A percentile compares a stretch with the other conserved stretches of the same genome.
Conservation (phyloP, 2,113 vertebrate genomes). For the Zingel zingel region DNA sequence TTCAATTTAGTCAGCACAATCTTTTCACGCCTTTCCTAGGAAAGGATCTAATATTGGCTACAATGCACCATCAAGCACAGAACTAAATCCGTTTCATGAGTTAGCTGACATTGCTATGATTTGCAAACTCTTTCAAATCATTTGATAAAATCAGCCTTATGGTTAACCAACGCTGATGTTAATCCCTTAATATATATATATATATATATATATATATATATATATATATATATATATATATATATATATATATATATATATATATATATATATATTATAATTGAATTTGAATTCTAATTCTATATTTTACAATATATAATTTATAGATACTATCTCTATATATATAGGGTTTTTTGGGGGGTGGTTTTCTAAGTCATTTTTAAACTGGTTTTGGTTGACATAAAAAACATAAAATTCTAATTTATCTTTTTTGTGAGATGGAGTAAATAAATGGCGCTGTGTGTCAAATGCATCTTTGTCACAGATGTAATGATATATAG, state of each 20-base stretch:
- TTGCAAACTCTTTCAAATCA: too few relatives aligned
- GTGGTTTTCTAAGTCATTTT: too few relatives aligned
- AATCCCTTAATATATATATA: neutral
- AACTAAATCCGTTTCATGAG: neutral
- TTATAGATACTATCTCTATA: too few relatives aligned
- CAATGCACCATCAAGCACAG: neutral
- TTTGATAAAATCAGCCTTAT: neutral
- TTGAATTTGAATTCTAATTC: too few relatives aligned
- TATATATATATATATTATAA: too few relatives aligned
- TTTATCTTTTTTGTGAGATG: neutral
- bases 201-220: too few relatives aligned
- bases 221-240: too few relatives aligned
- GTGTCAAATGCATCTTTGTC: neutral
- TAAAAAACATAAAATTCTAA: neutral
- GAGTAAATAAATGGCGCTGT: neutral
- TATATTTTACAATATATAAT: too few relatives aligned
- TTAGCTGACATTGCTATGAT: neutral
- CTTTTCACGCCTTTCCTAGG: neutral
- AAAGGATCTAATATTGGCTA: neutral
- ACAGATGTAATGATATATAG: slow-evolving; percentile 2
- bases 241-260: too few relatives aligned
- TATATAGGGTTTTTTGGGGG: too few relatives aligned
- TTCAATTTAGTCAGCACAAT: neutral
- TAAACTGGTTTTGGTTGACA: neutral
- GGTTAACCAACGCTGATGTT: neutral